Evolutionary conservation across 2,888 invertebrate species (phyloP), one percentile per base, ranked within the genome.

Genomic region (Caenorhabditis becei): DNA sequence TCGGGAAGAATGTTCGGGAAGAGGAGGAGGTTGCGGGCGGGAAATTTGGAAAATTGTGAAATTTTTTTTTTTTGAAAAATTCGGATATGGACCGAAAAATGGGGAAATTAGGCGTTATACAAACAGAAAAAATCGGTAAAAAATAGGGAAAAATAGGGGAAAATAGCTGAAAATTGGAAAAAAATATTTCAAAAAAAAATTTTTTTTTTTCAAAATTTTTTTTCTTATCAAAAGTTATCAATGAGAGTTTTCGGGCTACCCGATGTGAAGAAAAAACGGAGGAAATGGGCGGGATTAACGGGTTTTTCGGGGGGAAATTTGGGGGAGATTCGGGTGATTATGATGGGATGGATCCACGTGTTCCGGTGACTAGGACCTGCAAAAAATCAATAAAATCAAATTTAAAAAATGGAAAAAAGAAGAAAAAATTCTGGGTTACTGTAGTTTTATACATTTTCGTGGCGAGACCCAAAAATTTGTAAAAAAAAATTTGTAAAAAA

Each of bases 261-360:
- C 69, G 69, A 69, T 69, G 58, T 69, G 69, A 58, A 47, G 20
- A 56, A 59, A 69, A 62, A 69, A 41, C 28, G 41, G 16, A 16
- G 35, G 10, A 41, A 41, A 41, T 41, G 41, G 16, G 16, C 5
- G 41, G 16, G 16, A 16, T 41, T 32, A 32, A 32, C 4, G 10
- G 10, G 10, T 32, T 32, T 32, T 32, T 32, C 5, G 10, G 32
- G 32, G 32, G 14, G 10, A 41, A 41, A 41, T 11, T 3, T 3
- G 16, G 14, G 5, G 16, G 41, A 16, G 3, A 10, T n/a, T 28
- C 4, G 63, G 11, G 4, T 14, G 51, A 32, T 80, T 70, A 71
- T 2, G 75, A 70, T 11, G 80, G 63, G 24, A 75, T 75, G 10
- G 80, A 80, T 18, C 80, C 80, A 51, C 80, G 80, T 59, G 62